Conservation (phyloP, 2,888 invertebrate genomes). For the Pollenia amentaria region DNA sequence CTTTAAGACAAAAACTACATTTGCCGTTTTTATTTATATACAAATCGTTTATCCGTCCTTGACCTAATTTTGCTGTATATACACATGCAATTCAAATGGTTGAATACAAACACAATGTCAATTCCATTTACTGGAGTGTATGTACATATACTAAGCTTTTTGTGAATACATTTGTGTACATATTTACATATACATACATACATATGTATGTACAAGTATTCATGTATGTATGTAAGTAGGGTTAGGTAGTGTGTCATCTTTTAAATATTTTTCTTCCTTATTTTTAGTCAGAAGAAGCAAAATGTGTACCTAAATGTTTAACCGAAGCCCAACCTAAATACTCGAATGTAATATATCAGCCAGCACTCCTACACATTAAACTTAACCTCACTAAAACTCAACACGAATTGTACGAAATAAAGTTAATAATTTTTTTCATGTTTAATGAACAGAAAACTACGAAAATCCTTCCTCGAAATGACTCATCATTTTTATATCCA, state of each 20-base stretch:
- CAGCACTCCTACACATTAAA: conserved; percentile 60
- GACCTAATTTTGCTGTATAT: conserved; percentile 65
- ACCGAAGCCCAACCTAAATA: conserved; percentile 53
- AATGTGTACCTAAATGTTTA: conserved; percentile 23
- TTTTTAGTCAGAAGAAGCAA: conserved; percentile 19
- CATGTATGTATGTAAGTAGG: conserved; percentile 17
- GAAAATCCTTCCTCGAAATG: conserved; percentile 68
- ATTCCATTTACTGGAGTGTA: neutral
- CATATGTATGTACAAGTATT: neutral
- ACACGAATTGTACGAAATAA: conserved; percentile 20
- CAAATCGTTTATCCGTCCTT: conserved; percentile 63
- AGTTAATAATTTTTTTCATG: neutral
- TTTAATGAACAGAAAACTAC: conserved; percentile 33
- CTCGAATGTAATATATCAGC: conserved; percentile 7
- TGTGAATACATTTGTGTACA: neutral
- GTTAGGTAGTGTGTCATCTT: conserved; percentile 41
- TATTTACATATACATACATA: neutral
- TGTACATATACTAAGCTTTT: conserved; percentile 13
- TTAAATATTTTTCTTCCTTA: conserved; percentile 53
- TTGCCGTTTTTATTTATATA: conserved; percentile 7
- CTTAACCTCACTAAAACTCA: conserved; percentile 28
- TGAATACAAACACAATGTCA: conserved; percentile 25
- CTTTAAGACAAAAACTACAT: conserved; percentile 22
- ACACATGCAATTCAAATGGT: neutral
- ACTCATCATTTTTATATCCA: conserved; percentile 60